Evolutionary conservation across 1,140 invertebrate genomes (phyloP), one percentile per base, ranked within the genome.

Genomic region (Drosophila ercepeae): DNA sequence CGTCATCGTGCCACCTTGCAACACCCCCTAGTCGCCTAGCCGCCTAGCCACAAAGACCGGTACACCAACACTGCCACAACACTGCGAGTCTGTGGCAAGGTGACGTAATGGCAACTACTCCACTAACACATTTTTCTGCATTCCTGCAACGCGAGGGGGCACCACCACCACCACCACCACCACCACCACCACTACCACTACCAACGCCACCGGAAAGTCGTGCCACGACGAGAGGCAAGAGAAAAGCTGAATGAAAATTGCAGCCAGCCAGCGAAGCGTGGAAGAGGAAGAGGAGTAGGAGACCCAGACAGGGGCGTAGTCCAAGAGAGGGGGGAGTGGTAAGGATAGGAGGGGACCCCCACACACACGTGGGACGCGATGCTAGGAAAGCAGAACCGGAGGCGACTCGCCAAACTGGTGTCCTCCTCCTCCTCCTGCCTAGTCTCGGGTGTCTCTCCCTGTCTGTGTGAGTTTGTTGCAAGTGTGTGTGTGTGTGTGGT

Each of bases 71-170:
- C 36, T 44, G 21, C 23, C 39, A 55, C 25, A 57, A 57, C 42
- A 9, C 45, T n/a, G n/a, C 14, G 53, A 59, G 34, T 14, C 34
- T 39, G 34, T 34, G 54, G 57, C 67, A 70, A 89, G 89, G 84
- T 91, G 89, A 91, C 89, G 89, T 91, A 91, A 91, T 91, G 78
- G 58, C 78, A 90, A 90, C 86, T 91, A 91, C 89, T 91, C 89
- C 86, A 91, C 89, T 91, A 91, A 91, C 89, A 91, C 89, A 91
- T 91, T 90, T 90, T 91, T 89, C 89, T 91, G 88, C 86, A 90
- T 89, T 90, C 89, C 78, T 89, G 73, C 75, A 61, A 50, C 68
- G 68, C 54, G 61, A 65, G 60, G 39, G 46, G 29, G 61, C 14
- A 16, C 39, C 48, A 8, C 21, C 21, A 21, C 21, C n/a, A n/a